phyloP scores from a whole-genome alignment of 2,113 vertebrate genomes.

The Bothrops jararaca region DNA sequence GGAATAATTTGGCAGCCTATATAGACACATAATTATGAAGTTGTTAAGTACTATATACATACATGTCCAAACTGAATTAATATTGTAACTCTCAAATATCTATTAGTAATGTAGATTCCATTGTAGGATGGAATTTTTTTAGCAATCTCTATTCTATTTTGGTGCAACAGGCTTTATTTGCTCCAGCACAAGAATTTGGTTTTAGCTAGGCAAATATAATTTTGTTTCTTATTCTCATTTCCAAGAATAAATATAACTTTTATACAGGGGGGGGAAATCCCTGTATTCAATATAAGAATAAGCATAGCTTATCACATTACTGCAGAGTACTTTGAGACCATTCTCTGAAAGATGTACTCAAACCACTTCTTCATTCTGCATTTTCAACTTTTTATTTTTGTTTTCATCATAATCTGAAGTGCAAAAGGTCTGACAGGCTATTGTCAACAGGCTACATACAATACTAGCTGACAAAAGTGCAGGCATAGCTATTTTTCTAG shows the following conservation, averaged over 20 bases:
- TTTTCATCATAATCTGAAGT: neutral
- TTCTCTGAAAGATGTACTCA: conserved; percentile 52
- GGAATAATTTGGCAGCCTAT: neutral
- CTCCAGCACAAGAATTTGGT: conserved; percentile 41
- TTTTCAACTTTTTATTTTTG: conserved; percentile 20
- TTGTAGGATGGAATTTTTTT: conserved; percentile 42
- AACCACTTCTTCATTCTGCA: conserved; percentile 58
- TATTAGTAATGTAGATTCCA: conserved; percentile 44
- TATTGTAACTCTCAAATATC: conserved; percentile 19
- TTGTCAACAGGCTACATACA: neutral
- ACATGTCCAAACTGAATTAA: conserved; percentile 39
- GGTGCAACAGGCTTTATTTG: conserved; percentile 46
- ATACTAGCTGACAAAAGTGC: neutral
- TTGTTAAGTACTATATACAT: neutral
- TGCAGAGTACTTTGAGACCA: conserved; percentile 47
- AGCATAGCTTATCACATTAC: conserved; percentile 62
- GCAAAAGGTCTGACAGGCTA: neutral
- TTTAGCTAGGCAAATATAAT: conserved; percentile 59
- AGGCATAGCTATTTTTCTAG: neutral
- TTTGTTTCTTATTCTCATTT: conserved; percentile 64
- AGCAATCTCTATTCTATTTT: conserved; percentile 62
- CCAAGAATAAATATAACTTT: conserved; percentile 26
- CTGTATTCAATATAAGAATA: conserved; percentile 48
- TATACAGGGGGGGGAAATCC: conserved; percentile 14
- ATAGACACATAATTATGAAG: conserved; percentile 22